phyloP scores from a whole-genome alignment of 2,888 invertebrate genomes.

The Cryptus armator region DNA sequence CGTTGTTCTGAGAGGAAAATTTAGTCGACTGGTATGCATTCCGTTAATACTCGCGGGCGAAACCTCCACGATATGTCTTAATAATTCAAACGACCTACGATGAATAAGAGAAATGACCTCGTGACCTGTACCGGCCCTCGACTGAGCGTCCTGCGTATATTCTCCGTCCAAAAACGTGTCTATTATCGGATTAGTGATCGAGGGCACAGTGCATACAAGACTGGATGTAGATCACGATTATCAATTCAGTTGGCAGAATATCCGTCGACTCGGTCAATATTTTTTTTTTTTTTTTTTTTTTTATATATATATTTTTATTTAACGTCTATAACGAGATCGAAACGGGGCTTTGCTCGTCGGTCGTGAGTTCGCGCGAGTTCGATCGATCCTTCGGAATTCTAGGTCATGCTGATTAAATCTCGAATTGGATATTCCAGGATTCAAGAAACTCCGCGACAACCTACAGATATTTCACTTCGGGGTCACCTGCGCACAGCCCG shows the following conservation, averaged over 20 bases:
- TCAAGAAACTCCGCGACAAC: constrained; percentile 6
- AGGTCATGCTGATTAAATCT: constrained; percentile 16
- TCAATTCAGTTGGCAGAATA: constrained; percentile 12
- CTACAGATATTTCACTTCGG: constrained; percentile 24
- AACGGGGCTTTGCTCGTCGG: background rate
- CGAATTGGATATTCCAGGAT: constrained; percentile 14
- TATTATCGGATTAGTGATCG: constrained; percentile 46
- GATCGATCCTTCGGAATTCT: constrained; percentile 40
- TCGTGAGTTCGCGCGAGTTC: constrained; percentile 2
- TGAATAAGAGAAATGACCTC: constrained; percentile 41
- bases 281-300: background rate
- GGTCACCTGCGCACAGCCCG: constrained; percentile 30
- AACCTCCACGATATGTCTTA: background rate
- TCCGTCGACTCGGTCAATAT: constrained; percentile 9
- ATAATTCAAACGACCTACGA: constrained; percentile 38
- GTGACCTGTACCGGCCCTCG: constrained; percentile 45
- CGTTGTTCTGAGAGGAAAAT: background rate
- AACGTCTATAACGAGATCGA: constrained; percentile 13
- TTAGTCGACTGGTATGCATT: background rate
- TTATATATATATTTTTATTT: background rate
- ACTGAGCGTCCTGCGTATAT: background rate
- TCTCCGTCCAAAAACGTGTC: constrained; percentile 32
- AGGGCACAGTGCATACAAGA: background rate
- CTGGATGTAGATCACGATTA: background rate
- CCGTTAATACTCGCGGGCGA: background rate